These are phyloP conservation scores for Urophycis tenuis DNA, from an alignment of 2,797 vertebrate genomes.

Conservation along the genomic window DNA sequence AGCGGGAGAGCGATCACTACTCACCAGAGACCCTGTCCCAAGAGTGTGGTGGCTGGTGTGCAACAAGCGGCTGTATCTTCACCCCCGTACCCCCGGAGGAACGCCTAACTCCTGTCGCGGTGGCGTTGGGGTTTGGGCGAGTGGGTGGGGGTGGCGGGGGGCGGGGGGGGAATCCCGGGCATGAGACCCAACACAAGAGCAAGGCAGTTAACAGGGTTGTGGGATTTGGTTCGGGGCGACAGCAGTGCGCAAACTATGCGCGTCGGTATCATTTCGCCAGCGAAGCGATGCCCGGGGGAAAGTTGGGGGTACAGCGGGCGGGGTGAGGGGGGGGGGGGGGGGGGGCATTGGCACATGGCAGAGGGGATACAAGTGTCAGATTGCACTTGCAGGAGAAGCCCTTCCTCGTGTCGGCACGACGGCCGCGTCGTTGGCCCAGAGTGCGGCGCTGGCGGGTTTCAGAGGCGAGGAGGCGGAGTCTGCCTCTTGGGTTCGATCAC, in stretches of 20 bases:
- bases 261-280: background rate
- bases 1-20: background rate
- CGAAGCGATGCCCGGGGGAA: background rate
- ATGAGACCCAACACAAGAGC: background rate
- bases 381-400: background rate
- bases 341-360: background rate
- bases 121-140: too few relatives aligned
- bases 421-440: background rate
- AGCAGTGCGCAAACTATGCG: background rate
- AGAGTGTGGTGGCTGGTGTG: background rate
- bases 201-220: constrained; percentile 2
- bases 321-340: background rate
- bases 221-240: background rate
- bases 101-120: background rate
- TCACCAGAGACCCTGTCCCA: background rate
- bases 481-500: background rate
- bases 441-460: background rate
- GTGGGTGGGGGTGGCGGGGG: too few relatives aligned
- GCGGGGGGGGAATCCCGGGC: background rate
- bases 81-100: background rate
- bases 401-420: background rate
- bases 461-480: background rate
- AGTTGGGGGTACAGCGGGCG: background rate
- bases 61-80: background rate
- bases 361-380: background rate